phyloP scores from a whole-genome alignment of 2,113 vertebrate species.

The Python bivittatus region DNA sequence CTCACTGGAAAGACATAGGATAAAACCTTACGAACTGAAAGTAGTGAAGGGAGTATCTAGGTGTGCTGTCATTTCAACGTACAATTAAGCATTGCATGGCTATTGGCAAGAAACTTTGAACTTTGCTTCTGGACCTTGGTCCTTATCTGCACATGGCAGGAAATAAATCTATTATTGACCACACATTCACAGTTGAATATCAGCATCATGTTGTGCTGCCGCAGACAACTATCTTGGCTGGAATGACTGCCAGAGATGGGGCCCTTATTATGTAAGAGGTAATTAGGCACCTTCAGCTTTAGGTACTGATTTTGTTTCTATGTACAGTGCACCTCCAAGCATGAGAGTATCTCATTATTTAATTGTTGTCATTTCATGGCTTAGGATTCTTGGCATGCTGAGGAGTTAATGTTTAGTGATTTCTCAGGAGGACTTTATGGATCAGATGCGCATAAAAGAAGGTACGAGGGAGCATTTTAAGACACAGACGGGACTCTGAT shows the following conservation, averaged over 20 bases:
- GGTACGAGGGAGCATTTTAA: slow-evolving; percentile 17
- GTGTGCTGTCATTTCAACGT: background rate
- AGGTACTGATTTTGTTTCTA: slow-evolving; percentile 8
- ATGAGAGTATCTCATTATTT: slow-evolving; percentile 18
- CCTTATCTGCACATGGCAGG: background rate
- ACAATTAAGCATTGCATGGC: background rate
- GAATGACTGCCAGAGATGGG: background rate
- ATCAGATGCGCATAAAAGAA: background rate
- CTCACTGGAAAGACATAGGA: background rate
- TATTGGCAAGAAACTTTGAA: background rate
- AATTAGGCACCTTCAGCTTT: background rate
- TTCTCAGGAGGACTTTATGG: slow-evolving; percentile 29
- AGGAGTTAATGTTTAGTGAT: slow-evolving; percentile 1
- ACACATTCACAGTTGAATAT: slow-evolving; percentile 6
- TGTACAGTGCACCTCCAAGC: background rate
- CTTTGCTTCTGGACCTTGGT: background rate
- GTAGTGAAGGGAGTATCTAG: background rate
- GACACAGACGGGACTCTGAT: background rate
- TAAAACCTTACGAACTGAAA: background rate
- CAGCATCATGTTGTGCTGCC: slow-evolving; percentile 11
- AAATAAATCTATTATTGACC: background rate
- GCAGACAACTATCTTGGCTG: slow-evolving; percentile 2
- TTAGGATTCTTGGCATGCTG: slow-evolving; percentile 20
- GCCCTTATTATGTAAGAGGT: slow-evolving; percentile 23
- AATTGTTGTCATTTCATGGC: slow-evolving; percentile 16